These are phyloP conservation scores for Mallotus villosus DNA, from an alignment of 2,797 vertebrate species.

Conservation along the genomic window DNA sequence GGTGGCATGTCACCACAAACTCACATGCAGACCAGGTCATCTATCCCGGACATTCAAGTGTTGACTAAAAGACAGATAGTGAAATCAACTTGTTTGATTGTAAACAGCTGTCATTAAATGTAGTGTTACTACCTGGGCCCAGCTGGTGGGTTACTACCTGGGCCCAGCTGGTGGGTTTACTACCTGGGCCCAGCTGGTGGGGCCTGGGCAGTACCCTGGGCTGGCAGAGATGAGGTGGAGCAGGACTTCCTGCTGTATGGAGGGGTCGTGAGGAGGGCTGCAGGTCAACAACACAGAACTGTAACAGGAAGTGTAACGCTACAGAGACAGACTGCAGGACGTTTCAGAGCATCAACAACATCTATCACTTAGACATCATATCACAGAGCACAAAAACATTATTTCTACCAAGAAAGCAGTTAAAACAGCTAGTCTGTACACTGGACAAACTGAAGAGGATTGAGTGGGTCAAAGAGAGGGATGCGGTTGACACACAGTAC, in stretches of 20 bases:
- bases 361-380: slow-evolving; percentile 69
- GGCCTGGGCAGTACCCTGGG: too few species aligned
- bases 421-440: slow-evolving; percentile 63
- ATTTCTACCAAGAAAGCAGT: slow-evolving; percentile 57
- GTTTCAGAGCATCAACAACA: slow-evolving; percentile 60
- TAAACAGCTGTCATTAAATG: too few species aligned
- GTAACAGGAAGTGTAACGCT: slow-evolving; percentile 48
- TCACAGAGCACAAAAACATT: slow-evolving; percentile 63
- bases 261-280: neutral
- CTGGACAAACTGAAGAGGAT: slow-evolving; percentile 47
- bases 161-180: too few species aligned
- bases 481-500: slow-evolving; percentile 41
- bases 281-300: neutral
- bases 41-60: too few species aligned
- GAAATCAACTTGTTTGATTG: too few species aligned
- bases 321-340: slow-evolving; percentile 60
- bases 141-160: too few species aligned
- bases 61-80: too few species aligned
- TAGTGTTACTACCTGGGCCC: too few species aligned
- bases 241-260: slow-evolving; percentile 28
- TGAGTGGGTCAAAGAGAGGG: too few species aligned
- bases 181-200: neutral
- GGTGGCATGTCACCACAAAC: too few species aligned
- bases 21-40: too few species aligned
- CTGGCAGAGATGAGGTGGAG: slow-evolving; percentile 48